Evolutionary conservation across 2,888 invertebrate genomes (phyloP).

Genomic region (Tuta absoluta): DNA sequence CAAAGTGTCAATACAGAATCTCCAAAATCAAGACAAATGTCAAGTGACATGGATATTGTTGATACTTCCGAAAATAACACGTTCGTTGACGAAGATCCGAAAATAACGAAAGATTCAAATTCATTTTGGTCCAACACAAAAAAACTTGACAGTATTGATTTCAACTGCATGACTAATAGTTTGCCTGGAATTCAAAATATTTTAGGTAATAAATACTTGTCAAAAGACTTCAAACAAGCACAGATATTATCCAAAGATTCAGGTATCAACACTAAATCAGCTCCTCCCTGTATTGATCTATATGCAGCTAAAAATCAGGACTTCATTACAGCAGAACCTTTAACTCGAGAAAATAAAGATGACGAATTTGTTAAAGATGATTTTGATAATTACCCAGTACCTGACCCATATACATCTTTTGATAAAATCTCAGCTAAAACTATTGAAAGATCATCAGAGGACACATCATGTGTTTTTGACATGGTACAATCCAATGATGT

Average conservation of each 20-base stretch:
- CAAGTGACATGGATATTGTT: background rate
- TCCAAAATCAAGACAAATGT: background rate
- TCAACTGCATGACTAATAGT: background rate
- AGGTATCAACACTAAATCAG: background rate
- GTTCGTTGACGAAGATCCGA: background rate
- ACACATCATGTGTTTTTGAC: slow-evolving; percentile 55
- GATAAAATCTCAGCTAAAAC: slow-evolving; percentile 43
- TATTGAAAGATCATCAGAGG: slow-evolving; percentile 34
- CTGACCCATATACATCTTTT: slow-evolving; percentile 52
- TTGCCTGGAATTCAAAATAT: slow-evolving; percentile 5
- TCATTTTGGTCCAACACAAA: slow-evolving; percentile 17
- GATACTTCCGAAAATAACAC: background rate
- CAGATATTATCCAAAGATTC: background rate
- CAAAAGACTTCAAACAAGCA: background rate
- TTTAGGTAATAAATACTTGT: background rate
- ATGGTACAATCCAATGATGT: slow-evolving; percentile 59
- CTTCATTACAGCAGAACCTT: slow-evolving; percentile 11
- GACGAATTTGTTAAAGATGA: slow-evolving; percentile 56
- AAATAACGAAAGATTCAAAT: background rate
- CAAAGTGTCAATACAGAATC: background rate
- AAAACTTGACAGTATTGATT: background rate
- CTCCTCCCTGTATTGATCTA: background rate
- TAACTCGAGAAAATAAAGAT: slow-evolving; percentile 19
- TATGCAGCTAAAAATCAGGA: background rate
- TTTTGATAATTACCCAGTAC: slow-evolving; percentile 41